These are phyloP conservation scores for Caranx melampygus DNA, from an alignment of 2,113 vertebrate species.

Conservation along the genomic window DNA sequence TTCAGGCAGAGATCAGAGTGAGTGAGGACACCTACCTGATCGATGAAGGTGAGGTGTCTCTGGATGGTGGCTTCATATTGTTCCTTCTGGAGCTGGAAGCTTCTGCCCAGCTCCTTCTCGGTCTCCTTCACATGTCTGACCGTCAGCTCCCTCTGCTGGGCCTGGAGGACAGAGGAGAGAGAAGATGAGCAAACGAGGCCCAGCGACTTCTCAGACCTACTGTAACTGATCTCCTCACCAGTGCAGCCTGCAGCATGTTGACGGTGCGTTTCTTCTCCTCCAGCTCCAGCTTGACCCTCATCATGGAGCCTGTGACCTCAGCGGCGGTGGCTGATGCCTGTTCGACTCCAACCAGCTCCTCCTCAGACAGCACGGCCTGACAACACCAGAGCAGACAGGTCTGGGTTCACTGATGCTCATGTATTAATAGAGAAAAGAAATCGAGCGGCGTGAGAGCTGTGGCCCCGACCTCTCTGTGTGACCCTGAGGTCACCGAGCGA, in stretches of 20 bases:
- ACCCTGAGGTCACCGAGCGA: constrained; percentile 85
- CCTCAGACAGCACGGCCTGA: constrained; percentile 86
- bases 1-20: not conserved
- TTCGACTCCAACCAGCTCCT: constrained; percentile 85
- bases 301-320: constrained; percentile 84
- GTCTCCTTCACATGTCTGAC: constrained; percentile 88
- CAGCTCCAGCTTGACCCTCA: constrained; percentile 91
- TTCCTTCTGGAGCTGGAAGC: constrained; percentile 89
- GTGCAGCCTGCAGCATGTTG: constrained; percentile 89
- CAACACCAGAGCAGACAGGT: not conserved
- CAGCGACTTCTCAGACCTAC: rapidly evolving
- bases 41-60: constrained; percentile 93
- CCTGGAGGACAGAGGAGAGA: constrained; percentile 71
- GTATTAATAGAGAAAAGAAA: not conserved
- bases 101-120: constrained; percentile 88
- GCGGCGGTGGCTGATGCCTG: constrained; percentile 87
- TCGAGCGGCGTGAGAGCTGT: too few relatives aligned
- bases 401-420: not conserved
- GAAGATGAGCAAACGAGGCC: not conserved
- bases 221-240: constrained; percentile 80
- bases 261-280: constrained; percentile 91
- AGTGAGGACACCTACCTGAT: constrained; percentile 85
- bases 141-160: constrained; percentile 92
- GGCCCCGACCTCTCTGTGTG: constrained; percentile 84
- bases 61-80: constrained; percentile 94